These are phyloP conservation scores for Casuarius casuarius DNA, from an alignment of 2,113 vertebrate species.

Conservation along the genomic window DNA sequence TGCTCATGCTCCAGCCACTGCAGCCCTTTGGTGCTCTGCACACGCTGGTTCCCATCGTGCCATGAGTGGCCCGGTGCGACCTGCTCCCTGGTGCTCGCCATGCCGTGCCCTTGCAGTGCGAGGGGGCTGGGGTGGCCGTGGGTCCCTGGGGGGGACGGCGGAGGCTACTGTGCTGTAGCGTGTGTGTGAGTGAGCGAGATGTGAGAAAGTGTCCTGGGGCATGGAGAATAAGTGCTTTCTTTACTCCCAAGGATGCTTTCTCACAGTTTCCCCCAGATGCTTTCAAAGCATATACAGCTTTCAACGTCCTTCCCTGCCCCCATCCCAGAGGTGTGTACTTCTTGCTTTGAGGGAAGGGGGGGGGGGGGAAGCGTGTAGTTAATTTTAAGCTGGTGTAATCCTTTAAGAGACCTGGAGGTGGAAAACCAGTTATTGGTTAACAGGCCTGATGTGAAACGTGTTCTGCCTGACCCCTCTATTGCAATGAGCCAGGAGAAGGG, in stretches of 20 bases:
- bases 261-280: neutral
- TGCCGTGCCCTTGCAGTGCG: neutral
- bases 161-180: neutral
- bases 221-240: neutral
- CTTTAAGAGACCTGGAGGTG: constrained; percentile 22
- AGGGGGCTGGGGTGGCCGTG: neutral
- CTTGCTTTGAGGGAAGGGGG: neutral
- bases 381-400: constrained; percentile 50
- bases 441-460: neutral
- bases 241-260: neutral
- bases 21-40: rapidly evolving
- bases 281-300: neutral
- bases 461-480: constrained; percentile 9
- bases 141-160: rapidly evolving
- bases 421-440: constrained; percentile 58
- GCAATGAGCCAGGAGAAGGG: neutral
- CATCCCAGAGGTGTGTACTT: neutral
- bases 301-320: neutral
- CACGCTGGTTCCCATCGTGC: neutral
- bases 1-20: rapidly evolving
- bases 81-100: rapidly evolving
- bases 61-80: rapidly evolving
- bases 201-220: neutral
- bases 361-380: neutral
- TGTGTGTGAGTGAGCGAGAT: rapidly evolving